Evolutionary conservation across 2,113 vertebrate genomes (phyloP).

Genomic region (Gnathonemus echidnorhynchus): DNA sequence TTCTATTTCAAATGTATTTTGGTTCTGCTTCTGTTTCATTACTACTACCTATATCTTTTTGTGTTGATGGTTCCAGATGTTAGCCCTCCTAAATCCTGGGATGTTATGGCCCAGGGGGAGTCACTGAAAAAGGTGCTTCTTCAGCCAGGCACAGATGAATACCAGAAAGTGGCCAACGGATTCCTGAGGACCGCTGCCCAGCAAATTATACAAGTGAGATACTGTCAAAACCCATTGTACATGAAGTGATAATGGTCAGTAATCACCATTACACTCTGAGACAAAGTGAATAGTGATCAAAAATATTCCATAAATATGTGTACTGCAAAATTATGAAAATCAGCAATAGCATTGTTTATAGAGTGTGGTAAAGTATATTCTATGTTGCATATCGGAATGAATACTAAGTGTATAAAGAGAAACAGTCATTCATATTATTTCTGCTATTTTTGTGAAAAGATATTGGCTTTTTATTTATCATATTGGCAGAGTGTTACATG

Average conservation of each 20-base stretch:
- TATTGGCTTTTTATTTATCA: background rate
- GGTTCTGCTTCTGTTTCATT: background rate
- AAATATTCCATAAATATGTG: background rate
- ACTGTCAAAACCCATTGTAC: background rate
- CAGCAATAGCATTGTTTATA: background rate
- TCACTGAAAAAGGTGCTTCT: conserved; percentile 16
- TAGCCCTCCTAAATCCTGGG: conserved; percentile 47
- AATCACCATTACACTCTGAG: background rate
- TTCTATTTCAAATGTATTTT: background rate
- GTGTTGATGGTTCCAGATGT: conserved; percentile 41
- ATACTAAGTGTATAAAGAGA: background rate
- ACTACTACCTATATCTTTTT: background rate
- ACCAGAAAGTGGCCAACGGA: conserved; percentile 26
- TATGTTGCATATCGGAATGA: background rate
- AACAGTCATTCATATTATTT: background rate
- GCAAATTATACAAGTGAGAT: conserved; percentile 36
- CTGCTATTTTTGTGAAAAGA: background rate
- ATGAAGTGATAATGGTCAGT: background rate
- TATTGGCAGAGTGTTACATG: background rate
- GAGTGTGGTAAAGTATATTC: background rate
- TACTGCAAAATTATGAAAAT: background rate
- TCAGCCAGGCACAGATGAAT: conserved; percentile 37
- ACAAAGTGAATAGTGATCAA: background rate
- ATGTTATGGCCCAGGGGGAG: conserved; percentile 35
- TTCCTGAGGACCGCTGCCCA: conserved; percentile 33